These are phyloP conservation scores for Axea sp. DNA, from an alignment of 2,888 invertebrate genomes.

Conservation along the genomic window DNA sequence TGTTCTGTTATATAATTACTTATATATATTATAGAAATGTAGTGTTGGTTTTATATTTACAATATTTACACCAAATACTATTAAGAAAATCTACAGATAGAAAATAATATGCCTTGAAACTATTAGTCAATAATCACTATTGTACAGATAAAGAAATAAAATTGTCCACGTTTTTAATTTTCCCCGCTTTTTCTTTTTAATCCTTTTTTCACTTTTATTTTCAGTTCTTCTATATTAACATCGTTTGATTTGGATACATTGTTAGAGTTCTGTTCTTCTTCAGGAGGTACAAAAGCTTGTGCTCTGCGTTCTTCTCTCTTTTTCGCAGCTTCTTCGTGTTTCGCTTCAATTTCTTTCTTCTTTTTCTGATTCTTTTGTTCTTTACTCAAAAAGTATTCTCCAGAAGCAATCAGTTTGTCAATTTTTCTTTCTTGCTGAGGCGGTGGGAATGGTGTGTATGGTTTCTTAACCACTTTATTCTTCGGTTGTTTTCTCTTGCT, in stretches of 20 bases:
- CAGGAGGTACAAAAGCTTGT: constrained; percentile 90
- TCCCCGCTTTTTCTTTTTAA: constrained; percentile 52
- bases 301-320: constrained; percentile 88
- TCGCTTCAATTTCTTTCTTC: constrained; percentile 88
- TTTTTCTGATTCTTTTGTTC: constrained; percentile 87
- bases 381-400: constrained; percentile 97
- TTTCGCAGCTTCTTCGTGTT: constrained; percentile 87
- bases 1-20: no score
- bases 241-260: constrained; percentile 77
- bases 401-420: constrained; percentile 95
- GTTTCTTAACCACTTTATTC: constrained; percentile 92
- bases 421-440: constrained; percentile 95
- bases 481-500: constrained; percentile 93
- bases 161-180: no score
- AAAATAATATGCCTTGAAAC: no score
- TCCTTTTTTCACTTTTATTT: constrained; percentile 87
- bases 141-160: no score
- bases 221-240: constrained; percentile 86
- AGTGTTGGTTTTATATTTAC: no score
- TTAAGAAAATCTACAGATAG: no score
- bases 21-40: no score
- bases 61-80: no score
- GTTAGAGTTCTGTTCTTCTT: constrained; percentile 81
- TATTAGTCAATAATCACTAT: no score
- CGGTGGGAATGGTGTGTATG: constrained; percentile 99